phyloP scores from a whole-genome alignment of 2,888 invertebrate species.

The Oasisia sp. region DNA sequence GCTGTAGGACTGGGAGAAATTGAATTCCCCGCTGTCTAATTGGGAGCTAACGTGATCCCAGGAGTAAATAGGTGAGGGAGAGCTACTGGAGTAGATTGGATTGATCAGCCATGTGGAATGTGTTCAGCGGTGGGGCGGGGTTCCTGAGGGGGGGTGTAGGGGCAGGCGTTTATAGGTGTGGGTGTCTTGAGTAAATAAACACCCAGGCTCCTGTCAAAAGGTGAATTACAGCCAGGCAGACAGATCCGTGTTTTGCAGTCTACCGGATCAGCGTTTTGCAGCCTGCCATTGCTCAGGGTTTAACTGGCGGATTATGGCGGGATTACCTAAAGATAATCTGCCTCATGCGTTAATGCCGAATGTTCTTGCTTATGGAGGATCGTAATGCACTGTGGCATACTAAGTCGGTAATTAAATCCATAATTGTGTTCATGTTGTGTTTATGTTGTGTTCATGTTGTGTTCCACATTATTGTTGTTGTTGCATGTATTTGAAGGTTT shows the following conservation, averaged over 20 bases:
- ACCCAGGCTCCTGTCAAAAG: not conserved
- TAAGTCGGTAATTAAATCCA: not conserved
- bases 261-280: not conserved
- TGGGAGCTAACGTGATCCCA: not conserved
- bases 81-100: not conserved
- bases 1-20: not conserved
- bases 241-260: not conserved
- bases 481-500: not conserved
- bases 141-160: not conserved
- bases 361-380: not conserved
- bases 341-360: not conserved
- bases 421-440: not conserved
- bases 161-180: conserved; percentile 17
- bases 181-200: conserved; percentile 3
- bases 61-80: not conserved
- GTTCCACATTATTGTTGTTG: too few relatives aligned
- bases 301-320: not conserved
- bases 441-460: not conserved
- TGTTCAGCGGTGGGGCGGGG: not conserved
- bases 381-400: not conserved
- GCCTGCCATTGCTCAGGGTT: not conserved
- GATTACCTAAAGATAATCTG: not conserved
- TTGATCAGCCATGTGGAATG: not conserved
- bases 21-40: conserved; percentile 12
- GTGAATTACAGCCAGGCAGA: not conserved